Conservation (phyloP, 1,140 invertebrate genomes). For the Bradysia coprophila region DNA sequence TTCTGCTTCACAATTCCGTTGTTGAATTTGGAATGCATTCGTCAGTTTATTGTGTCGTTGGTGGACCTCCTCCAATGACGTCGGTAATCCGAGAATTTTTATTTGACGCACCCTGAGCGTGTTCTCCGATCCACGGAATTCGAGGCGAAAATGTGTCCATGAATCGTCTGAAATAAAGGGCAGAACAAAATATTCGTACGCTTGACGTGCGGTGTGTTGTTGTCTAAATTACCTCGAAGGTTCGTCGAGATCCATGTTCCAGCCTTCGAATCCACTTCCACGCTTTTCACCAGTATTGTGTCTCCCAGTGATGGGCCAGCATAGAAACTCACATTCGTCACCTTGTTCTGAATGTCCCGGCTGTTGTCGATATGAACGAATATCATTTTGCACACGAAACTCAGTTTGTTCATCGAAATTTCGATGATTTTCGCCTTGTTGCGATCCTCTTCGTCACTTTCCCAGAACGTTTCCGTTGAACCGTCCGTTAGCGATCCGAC, state of each 20-base stretch:
- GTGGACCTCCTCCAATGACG: conserved; percentile 3
- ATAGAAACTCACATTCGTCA: conserved; percentile 61
- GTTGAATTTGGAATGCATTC: conserved; percentile 42
- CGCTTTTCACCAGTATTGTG: conserved; percentile 52
- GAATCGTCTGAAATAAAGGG: conserved; percentile 12
- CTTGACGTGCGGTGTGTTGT: conserved; percentile 1
- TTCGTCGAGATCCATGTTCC: conserved; percentile 75
- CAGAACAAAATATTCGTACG: neutral
- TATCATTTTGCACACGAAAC: conserved; percentile 28
- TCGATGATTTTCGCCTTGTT: conserved; percentile 74
- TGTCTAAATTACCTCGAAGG: conserved; percentile 50
- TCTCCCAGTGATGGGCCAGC: conserved; percentile 66
- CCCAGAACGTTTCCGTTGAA: conserved; percentile 98
- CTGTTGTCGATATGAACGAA: conserved; percentile 88
- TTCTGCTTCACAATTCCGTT: conserved; percentile 77
- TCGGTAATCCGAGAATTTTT: conserved; percentile 18
- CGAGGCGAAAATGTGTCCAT: conserved; percentile 40
- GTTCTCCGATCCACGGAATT: conserved; percentile 81
- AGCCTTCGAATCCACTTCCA: conserved; percentile 63
- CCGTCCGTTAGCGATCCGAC: conserved; percentile 79
- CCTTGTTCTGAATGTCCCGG: conserved; percentile 85
- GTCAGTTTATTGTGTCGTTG: conserved; percentile 11
- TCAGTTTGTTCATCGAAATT: conserved; percentile 24
- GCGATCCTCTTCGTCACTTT: conserved; percentile 90
- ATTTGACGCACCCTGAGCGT: conserved; percentile 77